These are phyloP conservation scores for Crossocerus cetratus DNA, from an alignment of 2,888 invertebrate species.

Conservation along the genomic window DNA sequence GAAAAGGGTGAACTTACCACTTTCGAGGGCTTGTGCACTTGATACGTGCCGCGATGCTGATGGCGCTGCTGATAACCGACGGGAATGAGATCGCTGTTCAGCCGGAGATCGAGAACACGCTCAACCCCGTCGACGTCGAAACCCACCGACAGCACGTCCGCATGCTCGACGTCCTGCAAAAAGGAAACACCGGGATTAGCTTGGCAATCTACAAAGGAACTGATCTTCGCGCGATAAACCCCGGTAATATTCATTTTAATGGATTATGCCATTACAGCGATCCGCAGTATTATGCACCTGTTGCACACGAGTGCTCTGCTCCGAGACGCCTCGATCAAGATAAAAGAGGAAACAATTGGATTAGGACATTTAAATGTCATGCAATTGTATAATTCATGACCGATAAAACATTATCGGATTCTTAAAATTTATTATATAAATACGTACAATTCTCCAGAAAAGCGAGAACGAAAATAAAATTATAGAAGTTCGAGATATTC, in stretches of 20 bases:
- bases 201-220: slow-evolving; percentile 7
- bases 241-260: neutral
- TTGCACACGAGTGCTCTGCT: slow-evolving; percentile 20
- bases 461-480: too few relatives aligned
- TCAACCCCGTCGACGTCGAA: slow-evolving; percentile 83
- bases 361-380: slow-evolving; percentile 16
- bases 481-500: too few relatives aligned
- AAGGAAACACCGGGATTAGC: neutral
- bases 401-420: too few relatives aligned
- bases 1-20: slow-evolving; percentile 71
- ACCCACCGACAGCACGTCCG: slow-evolving; percentile 81
- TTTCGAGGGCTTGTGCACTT: slow-evolving; percentile 75
- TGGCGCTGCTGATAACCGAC: slow-evolving; percentile 81
- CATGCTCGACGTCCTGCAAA: slow-evolving; percentile 78
- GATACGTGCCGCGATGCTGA: slow-evolving; percentile 77
- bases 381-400: too few relatives aligned
- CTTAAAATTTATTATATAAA: too few relatives aligned
- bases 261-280: slow-evolving; percentile 12
- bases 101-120: slow-evolving; percentile 83
- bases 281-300: slow-evolving; percentile 41
- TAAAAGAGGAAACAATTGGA: slow-evolving; percentile 23
- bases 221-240: slow-evolving; percentile 11
- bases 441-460: too few relatives aligned
- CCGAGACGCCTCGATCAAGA: slow-evolving; percentile 17
- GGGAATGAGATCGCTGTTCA: slow-evolving; percentile 86